Evolutionary conservation across 2,888 invertebrate species (phyloP).

Genomic region (Andrena camellia): DNA sequence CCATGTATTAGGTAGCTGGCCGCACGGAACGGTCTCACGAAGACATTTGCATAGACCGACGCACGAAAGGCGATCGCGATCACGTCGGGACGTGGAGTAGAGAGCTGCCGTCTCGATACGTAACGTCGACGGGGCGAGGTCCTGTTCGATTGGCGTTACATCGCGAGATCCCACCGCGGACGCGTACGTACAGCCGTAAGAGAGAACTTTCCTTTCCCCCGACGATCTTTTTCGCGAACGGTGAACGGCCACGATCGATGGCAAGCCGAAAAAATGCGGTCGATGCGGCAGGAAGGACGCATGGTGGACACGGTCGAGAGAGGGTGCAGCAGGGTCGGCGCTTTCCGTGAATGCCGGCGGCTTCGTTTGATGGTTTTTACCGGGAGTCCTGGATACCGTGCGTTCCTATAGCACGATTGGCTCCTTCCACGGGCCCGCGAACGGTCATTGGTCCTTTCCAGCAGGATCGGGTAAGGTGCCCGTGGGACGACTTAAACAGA

Average conservation of each 20-base stretch:
- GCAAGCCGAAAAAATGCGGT: conserved; percentile 71
- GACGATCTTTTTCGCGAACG: conserved; percentile 67
- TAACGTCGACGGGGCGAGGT: conserved; percentile 9
- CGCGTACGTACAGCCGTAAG: background rate
- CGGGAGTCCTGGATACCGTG: conserved; percentile 77
- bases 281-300: conserved; percentile 74
- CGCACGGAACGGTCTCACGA: conserved; percentile 23
- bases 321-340: conserved; percentile 71
- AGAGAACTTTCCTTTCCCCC: conserved; percentile 62
- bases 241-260: conserved; percentile 69
- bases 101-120: conserved; percentile 1
- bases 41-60: conserved; percentile 33
- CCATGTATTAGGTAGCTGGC: conserved; percentile 15
- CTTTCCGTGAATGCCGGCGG: conserved; percentile 79
- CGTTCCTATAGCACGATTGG: conserved; percentile 77
- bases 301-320: conserved; percentile 72
- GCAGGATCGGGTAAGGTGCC: conserved; percentile 57
- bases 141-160: conserved; percentile 8
- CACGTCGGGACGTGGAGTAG: conserved; percentile 10
- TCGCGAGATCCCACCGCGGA: conserved; percentile 11
- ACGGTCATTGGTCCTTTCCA: conserved; percentile 76
- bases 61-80: conserved; percentile 15
- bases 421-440: conserved; percentile 66
- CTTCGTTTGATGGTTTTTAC: conserved; percentile 81
- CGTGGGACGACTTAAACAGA: conserved; percentile 62